Evolutionary conservation across 2,888 invertebrate species (phyloP), one percentile per base, ranked within the genome.

Genomic region (Parapristionchus giblindavisi): DNA sequence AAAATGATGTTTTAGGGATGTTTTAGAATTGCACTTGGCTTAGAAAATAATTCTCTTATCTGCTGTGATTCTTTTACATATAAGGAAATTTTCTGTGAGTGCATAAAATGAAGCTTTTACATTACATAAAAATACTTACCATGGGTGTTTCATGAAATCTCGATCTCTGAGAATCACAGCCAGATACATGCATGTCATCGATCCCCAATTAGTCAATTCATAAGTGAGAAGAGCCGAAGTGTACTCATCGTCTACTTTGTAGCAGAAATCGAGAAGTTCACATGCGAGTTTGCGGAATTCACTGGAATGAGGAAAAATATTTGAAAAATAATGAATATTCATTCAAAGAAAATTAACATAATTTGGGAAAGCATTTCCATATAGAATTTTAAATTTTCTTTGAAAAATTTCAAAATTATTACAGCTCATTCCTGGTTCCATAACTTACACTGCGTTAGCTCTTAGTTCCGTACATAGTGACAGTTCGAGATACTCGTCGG

Each of bases 181-280:
- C 73, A 99, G 91, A 79, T 95, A 95, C 24, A 99, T 92, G 89
- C 97, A 98, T 17, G 98, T 99, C 90, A 97, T 96, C 70, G 96
- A 94, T 2, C 96, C 96, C 95, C 97, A 99, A 89, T 96, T 95
- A 89, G 94, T 94, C 68, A 98, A 91, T 89, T 98, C 96, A 86
- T 96, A 97, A 3, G 98, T 99, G 72, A 99, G 90, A 74, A 99
- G 90, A 87, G 96, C 94, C 88, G 96, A 94, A 0, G 97, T 94
- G 75, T 75, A 75, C n/a, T 79, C 95, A 83, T 95, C 95, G 87
- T 98, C 96, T 90, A 95, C 94, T 17, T 96, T 93, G 89, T 98
- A 97, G 89, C 95, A 97, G 89, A 94, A 96, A 89, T 98, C 97
- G 86, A 99, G 90, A 80, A 99, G 91, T 89, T 97, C 96, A 85